Evolutionary conservation across 2,797 vertebrate species (phyloP).

Genomic region (Sardinella longiceps): DNA sequence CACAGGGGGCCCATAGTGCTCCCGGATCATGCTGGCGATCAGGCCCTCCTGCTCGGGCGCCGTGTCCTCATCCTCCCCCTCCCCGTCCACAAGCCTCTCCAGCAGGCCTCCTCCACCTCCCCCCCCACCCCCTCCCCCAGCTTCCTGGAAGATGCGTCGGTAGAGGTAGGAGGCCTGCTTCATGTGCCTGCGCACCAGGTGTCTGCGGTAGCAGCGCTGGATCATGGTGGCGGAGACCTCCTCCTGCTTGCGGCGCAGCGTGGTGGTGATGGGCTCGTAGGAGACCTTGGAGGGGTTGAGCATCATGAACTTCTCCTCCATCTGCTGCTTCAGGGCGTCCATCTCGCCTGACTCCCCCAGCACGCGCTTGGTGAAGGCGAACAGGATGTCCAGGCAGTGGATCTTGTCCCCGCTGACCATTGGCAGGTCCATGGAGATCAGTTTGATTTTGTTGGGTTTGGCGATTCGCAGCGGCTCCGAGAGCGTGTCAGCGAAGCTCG

Average conservation of each 20-base stretch:
- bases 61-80: background rate
- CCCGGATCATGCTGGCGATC: constrained; percentile 85
- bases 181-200: constrained; percentile 88
- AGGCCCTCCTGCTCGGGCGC: constrained; percentile 90
- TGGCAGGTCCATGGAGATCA: constrained; percentile 96
- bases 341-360: constrained; percentile 96
- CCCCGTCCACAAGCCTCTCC: background rate
- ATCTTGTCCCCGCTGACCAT: constrained; percentile 98
- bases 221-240: constrained; percentile 89
- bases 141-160: constrained; percentile 80
- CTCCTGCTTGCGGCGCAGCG: constrained; percentile 89
- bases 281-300: constrained; percentile 94
- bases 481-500: constrained; percentile 88
- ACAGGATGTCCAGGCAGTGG: constrained; percentile 98
- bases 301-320: constrained; percentile 99
- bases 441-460: constrained; percentile 91
- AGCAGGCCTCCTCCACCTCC: constrained; percentile 50
- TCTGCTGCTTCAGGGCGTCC: constrained; percentile 97
- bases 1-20: constrained; percentile 77
- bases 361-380: constrained; percentile 98
- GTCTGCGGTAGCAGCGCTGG: constrained; percentile 89
- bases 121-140: background rate
- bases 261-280: constrained; percentile 96
- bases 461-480: constrained; percentile 93
- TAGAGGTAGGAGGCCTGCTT: constrained; percentile 93